phyloP scores from a whole-genome alignment of 2,797 vertebrate genomes.

The Chloroceryle amazona region DNA sequence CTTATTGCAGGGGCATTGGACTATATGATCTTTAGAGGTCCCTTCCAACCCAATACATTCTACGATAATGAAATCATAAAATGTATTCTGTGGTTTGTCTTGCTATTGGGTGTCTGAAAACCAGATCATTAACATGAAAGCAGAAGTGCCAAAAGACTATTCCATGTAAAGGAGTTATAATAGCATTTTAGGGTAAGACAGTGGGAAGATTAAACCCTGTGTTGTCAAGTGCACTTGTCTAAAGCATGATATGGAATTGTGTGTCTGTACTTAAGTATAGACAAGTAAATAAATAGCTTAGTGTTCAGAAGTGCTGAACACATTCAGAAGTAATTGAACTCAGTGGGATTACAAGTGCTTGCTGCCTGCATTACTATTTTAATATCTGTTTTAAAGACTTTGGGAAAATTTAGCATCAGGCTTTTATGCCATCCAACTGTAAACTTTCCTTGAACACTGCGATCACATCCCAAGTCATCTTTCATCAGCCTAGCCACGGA shows the following conservation, averaged over 20 bases:
- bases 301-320: constrained; percentile 8
- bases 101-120: not conserved
- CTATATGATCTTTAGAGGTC: too few relatives aligned
- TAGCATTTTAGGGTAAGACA: not conserved
- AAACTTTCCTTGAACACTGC: not conserved
- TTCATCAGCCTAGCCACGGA: not conserved
- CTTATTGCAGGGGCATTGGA: too few relatives aligned
- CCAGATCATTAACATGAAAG: not conserved
- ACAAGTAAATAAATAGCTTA: constrained; percentile 26
- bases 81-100: not conserved
- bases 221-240: not conserved
- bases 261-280: not conserved
- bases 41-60: too few relatives aligned
- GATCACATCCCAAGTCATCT: not conserved
- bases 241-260: not conserved
- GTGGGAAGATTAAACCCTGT: not conserved
- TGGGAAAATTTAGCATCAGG: not conserved
- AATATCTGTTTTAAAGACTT: constrained; percentile 17
- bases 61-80: not conserved
- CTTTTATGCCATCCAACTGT: not conserved
- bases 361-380: constrained; percentile 7
- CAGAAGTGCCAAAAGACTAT: not conserved
- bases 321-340: constrained; percentile 13
- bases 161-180: not conserved
- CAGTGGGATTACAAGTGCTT: constrained; percentile 6